Base-by-base conservation (phyloP, 2,888 invertebrate species). In the Dromius quadrimaculatus region DNA sequence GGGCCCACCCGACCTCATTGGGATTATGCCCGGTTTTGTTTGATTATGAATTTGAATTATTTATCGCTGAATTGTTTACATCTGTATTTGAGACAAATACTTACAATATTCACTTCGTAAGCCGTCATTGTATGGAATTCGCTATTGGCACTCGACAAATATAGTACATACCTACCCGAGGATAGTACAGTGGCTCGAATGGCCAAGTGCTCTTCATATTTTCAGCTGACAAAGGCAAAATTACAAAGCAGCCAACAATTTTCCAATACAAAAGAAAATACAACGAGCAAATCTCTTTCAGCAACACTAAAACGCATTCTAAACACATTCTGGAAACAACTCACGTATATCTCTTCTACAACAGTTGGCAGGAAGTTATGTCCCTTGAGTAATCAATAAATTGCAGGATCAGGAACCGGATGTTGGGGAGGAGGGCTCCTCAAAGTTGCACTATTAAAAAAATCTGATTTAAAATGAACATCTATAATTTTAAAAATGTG, bases 331-430 rank as follows among this genome's bases (percentile, higher is more conserved):
- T 13, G 50, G 38, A 66, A 66, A 66, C 66, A 66, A 6, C 66
- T 38, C 66, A 66, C 66, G 66, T 66, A 38, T 50, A 36, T 57
- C 66, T 66, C 57, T 57, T 66, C 66, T 66, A 41, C 54, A 66
- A 66, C 66, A 66, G 66, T 66, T 66, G 66, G 54, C 57, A 19
- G 41, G 41, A 66, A 66, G 57, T 66, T 66, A 66, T 66, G 57
- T 41, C 54, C 54, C 66, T 54, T 54, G 66, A 66, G 66, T 66
- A 66, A 66, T 66, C 66, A 54, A 66, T 66, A 66, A 66, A 54
- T 54, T 66, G 57, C 66, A 36, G 57, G 66, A 66, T 66, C 54
- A 66, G 41, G 54, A 66, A 38, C 38, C 66, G 66, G 66, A 66
- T 57, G 66, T 66, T n/a, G n/a, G n/a, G n/a, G n/a, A n/a, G n/a